A percentile compares a stretch with the other conserved stretches of the same genome.
Evolutionary conservation across 1,140 invertebrate genomes (phyloP).

Genomic region (Tenebrio molitor): DNA sequence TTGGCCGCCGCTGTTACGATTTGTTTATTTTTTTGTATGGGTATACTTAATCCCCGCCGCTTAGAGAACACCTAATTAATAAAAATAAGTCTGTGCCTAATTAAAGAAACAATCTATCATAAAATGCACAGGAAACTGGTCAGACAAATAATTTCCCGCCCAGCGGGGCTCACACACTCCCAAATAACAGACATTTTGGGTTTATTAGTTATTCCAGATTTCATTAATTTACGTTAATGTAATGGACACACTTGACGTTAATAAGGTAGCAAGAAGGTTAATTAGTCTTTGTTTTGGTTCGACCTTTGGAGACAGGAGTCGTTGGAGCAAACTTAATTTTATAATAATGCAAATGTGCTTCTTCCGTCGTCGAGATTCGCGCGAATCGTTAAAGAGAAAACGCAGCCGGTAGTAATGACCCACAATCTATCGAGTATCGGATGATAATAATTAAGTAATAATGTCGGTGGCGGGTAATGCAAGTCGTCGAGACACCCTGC

Average conservation of each 20-base stretch:
- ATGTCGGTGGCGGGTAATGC: not conserved
- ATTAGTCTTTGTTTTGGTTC: conserved; percentile 13
- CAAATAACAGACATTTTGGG: not conserved
- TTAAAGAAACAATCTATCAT: conserved; percentile 15
- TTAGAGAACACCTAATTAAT: not conserved
- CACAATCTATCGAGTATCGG: not conserved
- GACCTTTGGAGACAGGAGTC: not conserved
- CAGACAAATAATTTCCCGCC: conserved; percentile 28
- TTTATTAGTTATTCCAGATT: conserved; percentile 6
- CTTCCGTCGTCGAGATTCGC: too few relatives aligned
- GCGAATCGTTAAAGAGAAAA: too few relatives aligned
- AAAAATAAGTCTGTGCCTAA: conserved; percentile 7
- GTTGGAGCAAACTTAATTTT: not conserved
- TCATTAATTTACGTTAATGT: conserved; percentile 19
- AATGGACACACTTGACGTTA: conserved; percentile 17
- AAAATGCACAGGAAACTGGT: conserved; percentile 18
- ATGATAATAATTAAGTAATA: not conserved
- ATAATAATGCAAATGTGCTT: not conserved
- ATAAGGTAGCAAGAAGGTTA: conserved; percentile 25
- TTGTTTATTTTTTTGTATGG: too few relatives aligned
- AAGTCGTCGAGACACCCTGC: not conserved
- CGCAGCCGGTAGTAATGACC: not conserved
- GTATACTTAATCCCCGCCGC: too few relatives aligned
- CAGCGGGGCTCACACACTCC: not conserved
- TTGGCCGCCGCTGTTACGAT: too few relatives aligned